Conservation (phyloP, 2,888 invertebrate genomes). For the Melanchra persicariae region DNA sequence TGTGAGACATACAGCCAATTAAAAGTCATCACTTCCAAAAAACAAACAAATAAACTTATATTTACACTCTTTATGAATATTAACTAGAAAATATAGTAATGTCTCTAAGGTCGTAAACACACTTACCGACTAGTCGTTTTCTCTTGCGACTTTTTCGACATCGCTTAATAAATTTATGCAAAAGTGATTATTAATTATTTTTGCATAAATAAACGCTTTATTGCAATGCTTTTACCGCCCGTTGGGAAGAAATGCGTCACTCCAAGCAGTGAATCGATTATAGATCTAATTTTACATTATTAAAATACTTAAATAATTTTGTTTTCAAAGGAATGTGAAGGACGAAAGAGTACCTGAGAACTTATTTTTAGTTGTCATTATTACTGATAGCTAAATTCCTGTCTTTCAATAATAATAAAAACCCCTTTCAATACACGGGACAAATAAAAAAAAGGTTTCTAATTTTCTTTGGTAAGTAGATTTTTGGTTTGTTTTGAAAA, state of each 20-base stretch:
- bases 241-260: constrained; percentile 11
- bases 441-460: too few species aligned
- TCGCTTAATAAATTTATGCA: constrained; percentile 12
- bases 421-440: too few species aligned
- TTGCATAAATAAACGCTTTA: constrained; percentile 9
- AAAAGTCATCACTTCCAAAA: too few species aligned
- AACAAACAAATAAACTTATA: too few species aligned
- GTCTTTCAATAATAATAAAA: too few species aligned
- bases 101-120: constrained; percentile 19
- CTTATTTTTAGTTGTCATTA: not conserved
- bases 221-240: not conserved
- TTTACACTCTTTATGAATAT: not conserved
- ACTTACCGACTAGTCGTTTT: constrained; percentile 3
- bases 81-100: constrained; percentile 19
- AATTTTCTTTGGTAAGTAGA: too few species aligned
- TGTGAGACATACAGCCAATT: too few species aligned
- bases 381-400: too few species aligned
- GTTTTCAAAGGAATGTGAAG: constrained; percentile 1
- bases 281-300: constrained; percentile 8
- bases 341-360: not conserved
- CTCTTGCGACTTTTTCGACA: constrained; percentile 12
- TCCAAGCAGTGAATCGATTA: constrained; percentile 4
- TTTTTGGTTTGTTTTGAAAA: too few species aligned
- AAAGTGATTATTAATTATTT: constrained; percentile 12
- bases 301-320: not conserved